phyloP scores from a whole-genome alignment of 1,140 invertebrate genomes.

The Leptinotarsa defecta region DNA sequence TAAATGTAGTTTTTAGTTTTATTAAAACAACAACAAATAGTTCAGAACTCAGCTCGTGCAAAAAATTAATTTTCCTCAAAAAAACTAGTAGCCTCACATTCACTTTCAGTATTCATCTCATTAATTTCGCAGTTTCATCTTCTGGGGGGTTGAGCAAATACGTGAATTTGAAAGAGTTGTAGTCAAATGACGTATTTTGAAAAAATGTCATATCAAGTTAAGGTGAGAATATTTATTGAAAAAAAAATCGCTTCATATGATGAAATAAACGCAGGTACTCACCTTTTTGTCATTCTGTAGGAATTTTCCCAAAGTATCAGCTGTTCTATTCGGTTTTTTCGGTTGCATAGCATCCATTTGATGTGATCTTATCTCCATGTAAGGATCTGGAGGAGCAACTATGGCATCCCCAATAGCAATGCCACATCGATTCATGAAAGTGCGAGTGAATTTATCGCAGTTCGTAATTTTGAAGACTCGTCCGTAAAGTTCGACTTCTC shows the following conservation, averaged over 20 bases:
- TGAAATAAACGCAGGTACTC: neutral
- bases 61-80: no score
- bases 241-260: neutral
- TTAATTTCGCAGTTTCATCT: no score
- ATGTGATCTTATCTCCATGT: conserved; percentile 56
- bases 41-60: no score
- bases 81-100: no score
- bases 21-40: no score
- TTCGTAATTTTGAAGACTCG: conserved; percentile 78
- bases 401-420: conserved; percentile 78
- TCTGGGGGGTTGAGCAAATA: no score
- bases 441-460: conserved; percentile 85
- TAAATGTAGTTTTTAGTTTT: no score
- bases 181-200: no score
- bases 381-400: conserved; percentile 63
- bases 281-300: conserved; percentile 77
- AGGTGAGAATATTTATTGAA: neutral
- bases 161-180: no score
- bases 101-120: no score
- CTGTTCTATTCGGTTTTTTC: conserved; percentile 61
- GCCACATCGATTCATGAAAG: conserved; percentile 82
- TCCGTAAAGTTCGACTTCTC: conserved; percentile 75
- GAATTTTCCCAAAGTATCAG: conserved; percentile 71
- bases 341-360: conserved; percentile 47
- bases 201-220: no score